A percentile compares a stretch with the other conserved stretches of the same genome.
These are phyloP conservation scores for Subanguina moxae DNA, from an alignment of 1,140 invertebrate species.

Conservation along the genomic window DNA sequence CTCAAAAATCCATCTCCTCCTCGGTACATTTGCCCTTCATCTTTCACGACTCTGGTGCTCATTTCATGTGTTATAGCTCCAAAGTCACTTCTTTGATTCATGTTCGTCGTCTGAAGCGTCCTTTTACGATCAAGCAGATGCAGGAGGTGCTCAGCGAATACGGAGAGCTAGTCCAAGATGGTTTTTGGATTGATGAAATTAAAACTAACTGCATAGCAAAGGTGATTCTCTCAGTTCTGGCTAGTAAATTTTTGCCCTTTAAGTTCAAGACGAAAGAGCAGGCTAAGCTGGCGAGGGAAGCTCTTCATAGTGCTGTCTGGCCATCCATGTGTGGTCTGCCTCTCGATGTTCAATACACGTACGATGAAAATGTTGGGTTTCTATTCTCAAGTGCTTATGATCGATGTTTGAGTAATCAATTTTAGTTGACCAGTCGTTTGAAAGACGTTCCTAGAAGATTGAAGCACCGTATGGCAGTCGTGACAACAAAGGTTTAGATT, in stretches of 20 bases:
- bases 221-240: conserved; percentile 13
- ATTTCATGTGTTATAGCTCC: too few relatives aligned
- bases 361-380: conserved; percentile 35
- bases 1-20: too few relatives aligned
- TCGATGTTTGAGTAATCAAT: background rate
- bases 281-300: conserved; percentile 34
- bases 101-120: conserved; percentile 44
- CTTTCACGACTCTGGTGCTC: too few relatives aligned
- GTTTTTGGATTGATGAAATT: conserved; percentile 51
- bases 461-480: too few relatives aligned
- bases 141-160: conserved; percentile 28
- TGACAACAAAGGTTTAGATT: too few relatives aligned
- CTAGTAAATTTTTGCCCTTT: conserved; percentile 9
- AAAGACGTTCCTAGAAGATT: too few relatives aligned
- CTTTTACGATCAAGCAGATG: conserved; percentile 38
- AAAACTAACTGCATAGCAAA: conserved; percentile 51
- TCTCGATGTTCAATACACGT: conserved; percentile 37
- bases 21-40: too few relatives aligned
- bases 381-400: background rate
- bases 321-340: conserved; percentile 25
- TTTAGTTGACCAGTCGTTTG: too few relatives aligned
- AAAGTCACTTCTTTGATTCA: conserved; percentile 19
- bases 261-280: conserved; percentile 42
- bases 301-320: conserved; percentile 37
- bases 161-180: conserved; percentile 28